A percentile compares a stretch with the other conserved stretches of the same genome.
These are phyloP conservation scores for Choristoneura rosaceana DNA, from an alignment of 2,888 invertebrate species.

Conservation along the genomic window DNA sequence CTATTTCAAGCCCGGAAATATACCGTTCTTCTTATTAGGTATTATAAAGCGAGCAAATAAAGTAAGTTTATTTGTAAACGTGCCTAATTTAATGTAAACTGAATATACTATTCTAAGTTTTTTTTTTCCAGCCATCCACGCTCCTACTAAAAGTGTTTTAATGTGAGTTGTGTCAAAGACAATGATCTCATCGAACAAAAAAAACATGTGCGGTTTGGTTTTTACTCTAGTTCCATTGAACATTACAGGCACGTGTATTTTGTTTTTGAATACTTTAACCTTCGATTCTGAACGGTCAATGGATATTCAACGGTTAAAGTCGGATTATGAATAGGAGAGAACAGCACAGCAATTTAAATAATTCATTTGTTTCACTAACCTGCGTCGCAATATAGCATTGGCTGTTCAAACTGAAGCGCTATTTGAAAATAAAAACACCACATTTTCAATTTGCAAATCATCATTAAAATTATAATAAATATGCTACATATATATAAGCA, in stretches of 20 bases:
- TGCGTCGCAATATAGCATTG: not conserved
- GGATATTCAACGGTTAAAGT: not conserved
- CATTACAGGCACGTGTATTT: not conserved
- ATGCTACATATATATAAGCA: no score
- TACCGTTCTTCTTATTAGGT: not conserved
- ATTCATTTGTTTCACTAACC: not conserved
- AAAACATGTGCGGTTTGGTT: constrained; percentile 6
- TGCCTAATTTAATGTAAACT: not conserved
- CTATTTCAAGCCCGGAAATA: not conserved
- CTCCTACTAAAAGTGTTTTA: not conserved
- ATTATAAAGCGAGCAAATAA: not conserved
- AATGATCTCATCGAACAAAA: constrained; percentile 19
- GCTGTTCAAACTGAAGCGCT: not conserved
- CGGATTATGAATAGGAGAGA: not conserved
- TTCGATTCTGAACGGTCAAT: not conserved
- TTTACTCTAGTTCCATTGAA: not conserved
- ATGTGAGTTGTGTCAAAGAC: not conserved
- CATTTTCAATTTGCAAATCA: not conserved
- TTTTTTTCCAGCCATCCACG: not conserved
- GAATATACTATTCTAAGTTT: not conserved
- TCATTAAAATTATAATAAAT: not conserved
- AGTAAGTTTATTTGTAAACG: no score
- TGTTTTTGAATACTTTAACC: not conserved
- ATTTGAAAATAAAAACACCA: not conserved
- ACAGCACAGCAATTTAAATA: not conserved